Base-by-base conservation (phyloP, 1,140 invertebrate genomes). In the Atta texana region DNA sequence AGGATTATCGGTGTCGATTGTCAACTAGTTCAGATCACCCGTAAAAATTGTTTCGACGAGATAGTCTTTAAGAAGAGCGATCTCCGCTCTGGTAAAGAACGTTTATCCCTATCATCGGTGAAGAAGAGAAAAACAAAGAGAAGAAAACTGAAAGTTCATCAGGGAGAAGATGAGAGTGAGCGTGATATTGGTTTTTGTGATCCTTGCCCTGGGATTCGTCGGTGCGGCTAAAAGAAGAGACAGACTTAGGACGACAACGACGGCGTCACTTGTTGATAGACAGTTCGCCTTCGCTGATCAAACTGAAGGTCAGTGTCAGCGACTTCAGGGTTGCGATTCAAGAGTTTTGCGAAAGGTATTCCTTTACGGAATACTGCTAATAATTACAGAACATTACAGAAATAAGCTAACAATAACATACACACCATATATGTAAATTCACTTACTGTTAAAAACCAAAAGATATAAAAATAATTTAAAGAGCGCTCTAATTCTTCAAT, bases 271-370 rank as follows among this genome's bases (percentile, higher is more conserved):
- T 3, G 18, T 5, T 1, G 63, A 5, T 24, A 91, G 91, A 39
- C 93, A 94, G 61, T 51, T 93, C 21, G 87, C 14, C 88, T 75
- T 91, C 88, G 69, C 66, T 74, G 28, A 74, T 84, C 93, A 92
- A 90, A 74, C 90, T 8, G 92, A 94, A 91, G 93, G 94, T 94
- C 66, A 92, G 93, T 92, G 57, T 21, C 24, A 16, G 55, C 0
- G 1, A 0, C 39, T 69, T 31, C 12, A 51, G 3, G 6, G 0
- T 78, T 8, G 7, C 7, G 8, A 49, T 3, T 39, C 34, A 53
- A 49, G 31, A 85, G 39, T 44, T 68, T 39, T 34, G 28, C 39
- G 49, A 66, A 6, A 63, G 2, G 3, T n/a, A n/a, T 28, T 77
- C 1, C 7, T 49, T 10, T 49, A 7, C 21, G 2, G 2, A 6